Conservation (phyloP, 2,113 vertebrate genomes). For the Zosterops hypoxanthus region DNA sequence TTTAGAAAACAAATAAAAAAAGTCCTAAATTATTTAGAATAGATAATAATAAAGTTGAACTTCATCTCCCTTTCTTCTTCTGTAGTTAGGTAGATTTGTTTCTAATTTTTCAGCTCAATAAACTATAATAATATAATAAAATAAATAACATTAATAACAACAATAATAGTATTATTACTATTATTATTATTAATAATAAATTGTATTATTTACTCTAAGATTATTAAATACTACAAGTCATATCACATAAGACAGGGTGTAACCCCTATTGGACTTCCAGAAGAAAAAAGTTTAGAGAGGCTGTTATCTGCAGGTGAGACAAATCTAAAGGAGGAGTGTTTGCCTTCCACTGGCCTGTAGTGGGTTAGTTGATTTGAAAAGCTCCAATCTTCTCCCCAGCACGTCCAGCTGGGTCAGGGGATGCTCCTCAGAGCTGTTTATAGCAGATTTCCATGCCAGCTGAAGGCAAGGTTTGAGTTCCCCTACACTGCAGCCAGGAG, state of each 20-base stretch:
- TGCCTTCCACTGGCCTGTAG: background rate
- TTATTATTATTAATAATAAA: background rate
- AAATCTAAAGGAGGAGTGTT: background rate
- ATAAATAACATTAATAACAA: too few relatives aligned
- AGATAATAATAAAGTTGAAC: too few relatives aligned
- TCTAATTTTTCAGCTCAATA: background rate
- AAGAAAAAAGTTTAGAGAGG: background rate
- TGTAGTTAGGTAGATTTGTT: background rate
- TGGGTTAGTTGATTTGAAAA: background rate
- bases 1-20: background rate
- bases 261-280: background rate
- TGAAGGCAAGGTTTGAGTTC: background rate
- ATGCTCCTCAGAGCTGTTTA: background rate
- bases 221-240: background rate
- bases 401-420: background rate
- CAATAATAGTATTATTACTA: too few relatives aligned
- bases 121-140: background rate
- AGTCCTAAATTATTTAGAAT: background rate
- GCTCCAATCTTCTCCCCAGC: background rate
- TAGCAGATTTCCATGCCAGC: background rate
- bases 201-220: background rate
- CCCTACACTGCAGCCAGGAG: background rate
- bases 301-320: background rate
- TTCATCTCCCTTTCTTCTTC: too few relatives aligned
- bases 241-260: background rate